Evolutionary conservation across 2,797 vertebrate species (phyloP).

Genomic region (Anolis apletophallus): DNA sequence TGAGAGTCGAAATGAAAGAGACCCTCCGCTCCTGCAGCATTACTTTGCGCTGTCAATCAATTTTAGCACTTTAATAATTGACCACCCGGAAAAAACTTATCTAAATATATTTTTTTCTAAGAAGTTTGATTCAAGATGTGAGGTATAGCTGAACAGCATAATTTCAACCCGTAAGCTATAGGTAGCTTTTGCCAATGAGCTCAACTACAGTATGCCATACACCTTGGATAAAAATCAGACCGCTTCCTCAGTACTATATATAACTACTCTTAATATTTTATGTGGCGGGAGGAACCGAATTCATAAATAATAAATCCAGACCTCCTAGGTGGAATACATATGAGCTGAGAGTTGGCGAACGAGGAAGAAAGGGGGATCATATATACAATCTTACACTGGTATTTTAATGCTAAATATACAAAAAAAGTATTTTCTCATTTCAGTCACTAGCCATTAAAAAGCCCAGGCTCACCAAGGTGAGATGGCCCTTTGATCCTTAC

Average conservation of each 20-base stretch:
- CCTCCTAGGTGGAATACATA: constrained; percentile 63
- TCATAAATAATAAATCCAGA: constrained; percentile 76
- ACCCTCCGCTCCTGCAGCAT: background rate
- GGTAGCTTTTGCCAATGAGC: constrained; percentile 44
- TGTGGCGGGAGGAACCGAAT: constrained; percentile 67
- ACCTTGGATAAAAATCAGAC: constrained; percentile 57
- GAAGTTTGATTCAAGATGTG: constrained; percentile 47
- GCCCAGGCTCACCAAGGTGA: constrained; percentile 43
- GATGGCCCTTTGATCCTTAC: constrained; percentile 47
- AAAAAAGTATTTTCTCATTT: constrained; percentile 17
- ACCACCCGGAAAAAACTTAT: constrained; percentile 47
- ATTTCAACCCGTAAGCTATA: constrained; percentile 47
- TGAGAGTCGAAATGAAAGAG: constrained; percentile 34
- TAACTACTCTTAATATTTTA: constrained; percentile 74
- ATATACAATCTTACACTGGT: constrained; percentile 38
- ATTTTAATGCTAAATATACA: constrained; percentile 49
- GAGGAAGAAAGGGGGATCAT: constrained; percentile 48
- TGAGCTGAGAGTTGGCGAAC: constrained; percentile 55
- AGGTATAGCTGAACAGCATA: constrained; percentile 42
- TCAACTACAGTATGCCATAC: constrained; percentile 39
- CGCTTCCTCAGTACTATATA: constrained; percentile 50
- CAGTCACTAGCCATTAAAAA: constrained; percentile 55
- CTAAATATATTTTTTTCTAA: background rate
- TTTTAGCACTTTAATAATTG: constrained; percentile 58
- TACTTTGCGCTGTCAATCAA: constrained; percentile 38